Base-by-base conservation (phyloP, 35 echinoderm and acorn worm genomes). In the Heliocidaris erythrogramma region DNA sequence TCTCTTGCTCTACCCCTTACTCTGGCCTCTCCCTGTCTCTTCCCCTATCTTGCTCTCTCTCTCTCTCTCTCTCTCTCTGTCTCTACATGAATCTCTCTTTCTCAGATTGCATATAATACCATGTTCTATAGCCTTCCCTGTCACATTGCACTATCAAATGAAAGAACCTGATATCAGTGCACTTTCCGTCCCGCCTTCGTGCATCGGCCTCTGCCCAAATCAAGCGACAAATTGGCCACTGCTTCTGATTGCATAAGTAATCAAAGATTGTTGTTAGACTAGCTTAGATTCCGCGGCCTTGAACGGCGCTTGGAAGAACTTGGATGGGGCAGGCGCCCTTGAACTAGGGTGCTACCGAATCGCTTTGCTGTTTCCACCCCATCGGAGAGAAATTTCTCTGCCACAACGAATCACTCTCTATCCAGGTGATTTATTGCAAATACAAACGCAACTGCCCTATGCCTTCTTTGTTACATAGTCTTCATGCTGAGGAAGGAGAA, bases 191-290 rank as follows among this genome's bases (percentile, higher is more conserved):
- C 60, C 60, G 60, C 60, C 60, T 69, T 69, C 60, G 60, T 21
- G 60, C 60, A 69, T 69, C 60, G 60, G 60, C 60, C 60, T 69
- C 60, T 69, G 60, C 60, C 60, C 60, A 69, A 69, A 69, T 69
- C 60, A 69, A 69, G 60, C 60, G 60, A 69, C 60, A 69, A 69
- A 69, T 69, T 69, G 60, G 60, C 60, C 60, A 27, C 18, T 16
- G 60, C 60, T 21, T 69, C 60, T 69, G 60, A 69, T 69, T 69
- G 60, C 60, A 21, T 69, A 69, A 69, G 60, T 69, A 69, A 69
- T 69, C 60, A 69, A 21, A 18, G 60, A 69, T 69, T 69, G 60
- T 21, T 69, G 60, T 69, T 69, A 69, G 60, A 69, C 60, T 69
- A 69, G 60, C 60, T 69, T 69, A 21, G 60, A 69, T 69, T 21